phyloP scores from a whole-genome alignment of 2,797 vertebrate species.

The Fratercula arctica region DNA sequence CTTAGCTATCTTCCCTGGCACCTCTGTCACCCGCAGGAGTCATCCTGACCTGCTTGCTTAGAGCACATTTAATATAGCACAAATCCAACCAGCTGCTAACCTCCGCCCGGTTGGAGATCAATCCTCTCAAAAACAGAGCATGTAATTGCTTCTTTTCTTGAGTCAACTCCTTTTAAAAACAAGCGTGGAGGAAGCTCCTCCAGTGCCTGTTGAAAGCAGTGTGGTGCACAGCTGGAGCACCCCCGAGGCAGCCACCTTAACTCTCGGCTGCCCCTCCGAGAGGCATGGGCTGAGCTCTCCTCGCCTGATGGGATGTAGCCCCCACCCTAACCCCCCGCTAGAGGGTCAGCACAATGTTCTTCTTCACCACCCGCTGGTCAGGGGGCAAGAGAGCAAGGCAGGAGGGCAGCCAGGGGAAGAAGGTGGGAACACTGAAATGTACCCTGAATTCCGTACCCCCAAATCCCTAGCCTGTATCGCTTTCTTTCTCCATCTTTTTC shows the following conservation, averaged over 20 bases:
- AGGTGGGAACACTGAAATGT: not conserved
- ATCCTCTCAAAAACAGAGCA: not conserved
- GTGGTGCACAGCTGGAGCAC: not conserved
- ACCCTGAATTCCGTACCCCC: not conserved
- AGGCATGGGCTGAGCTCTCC: not conserved
- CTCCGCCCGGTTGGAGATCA: not conserved
- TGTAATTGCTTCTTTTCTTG: not conserved
- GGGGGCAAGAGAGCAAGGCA: not conserved
- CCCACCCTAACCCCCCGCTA: not conserved
- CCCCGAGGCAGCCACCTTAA: not conserved
- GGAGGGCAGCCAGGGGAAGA: not conserved
- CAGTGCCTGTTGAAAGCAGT: not conserved
- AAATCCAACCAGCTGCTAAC: not conserved
- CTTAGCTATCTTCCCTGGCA: not conserved
- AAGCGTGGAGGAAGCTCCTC: not conserved
- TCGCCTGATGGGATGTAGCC: accelerated
- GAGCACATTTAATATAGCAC: not conserved
- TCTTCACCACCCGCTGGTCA: not conserved
- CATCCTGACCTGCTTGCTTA: not conserved
- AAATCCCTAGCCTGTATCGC: not conserved
- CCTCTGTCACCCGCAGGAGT: not conserved
- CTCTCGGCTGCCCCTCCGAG: not conserved
- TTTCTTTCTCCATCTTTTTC: not conserved
- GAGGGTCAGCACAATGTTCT: not conserved
- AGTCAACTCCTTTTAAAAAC: not conserved